Evolutionary conservation across 2,888 invertebrate genomes (phyloP), one percentile per base, ranked within the genome.

Genomic region (Ornithoptera alexandrae): DNA sequence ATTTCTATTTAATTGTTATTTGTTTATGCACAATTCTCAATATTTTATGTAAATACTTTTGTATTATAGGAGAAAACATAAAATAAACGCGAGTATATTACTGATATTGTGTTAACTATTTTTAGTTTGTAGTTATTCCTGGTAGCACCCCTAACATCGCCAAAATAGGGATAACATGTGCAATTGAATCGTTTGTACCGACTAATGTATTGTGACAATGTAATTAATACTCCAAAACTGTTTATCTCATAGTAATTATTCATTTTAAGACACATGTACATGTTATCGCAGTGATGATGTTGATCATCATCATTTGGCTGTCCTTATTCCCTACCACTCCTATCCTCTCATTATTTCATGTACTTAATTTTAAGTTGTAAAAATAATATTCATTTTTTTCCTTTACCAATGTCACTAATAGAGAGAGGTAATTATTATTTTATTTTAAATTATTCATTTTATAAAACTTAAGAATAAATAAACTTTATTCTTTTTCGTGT

Each of bases 51-150:
- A 93, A 90, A 93, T 93, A 93, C 84, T 93, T 93, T 93, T 93
- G 93, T 93, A 93, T 91, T 86, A 92, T 93, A 93, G 92, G 87
- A 90, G 88, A 88, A 91, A 86, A 86, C 89, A 85, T 92, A 91
- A 86, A 94, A 94, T 89, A 94, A 94, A 91, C 86, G 90, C 86
- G 92, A 92, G 93, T 93, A 93, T 93, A 93, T 93, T 92, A 93
- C 91, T 87, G 90, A 91, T 86, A 77, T 85, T 88, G 92, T 93
- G 90, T 92, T 87, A 88, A 87, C 89, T 92, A 89, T 89, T 93
- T 93, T 93, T 91, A 90, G 90, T 89, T 90, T 92, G 87, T 92
- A 89, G 92, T 93, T 93, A 93, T 92, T 93, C 93, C 93, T 93
- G 93, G 93, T 93, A 93, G 93, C 93, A 93, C 93, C 93, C 92